Conservation (phyloP, 53 echinoderm and acorn worm species). For the Mesocentrotus franciscanus region DNA sequence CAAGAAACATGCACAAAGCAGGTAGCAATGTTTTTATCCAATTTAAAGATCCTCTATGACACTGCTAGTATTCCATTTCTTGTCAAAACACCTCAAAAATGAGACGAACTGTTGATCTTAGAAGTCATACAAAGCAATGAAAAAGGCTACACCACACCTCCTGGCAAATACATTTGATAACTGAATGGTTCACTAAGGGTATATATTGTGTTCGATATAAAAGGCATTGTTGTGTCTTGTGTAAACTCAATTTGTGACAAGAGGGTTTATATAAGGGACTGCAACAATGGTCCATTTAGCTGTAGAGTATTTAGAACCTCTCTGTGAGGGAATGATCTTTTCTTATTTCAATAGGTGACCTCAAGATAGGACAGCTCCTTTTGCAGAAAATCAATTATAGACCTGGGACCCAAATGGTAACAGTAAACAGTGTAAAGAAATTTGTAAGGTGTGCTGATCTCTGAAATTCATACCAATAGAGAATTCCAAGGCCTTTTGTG, state of each 20-base stretch:
- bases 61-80: background rate
- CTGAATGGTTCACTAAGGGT: background rate
- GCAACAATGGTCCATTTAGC: conserved; percentile 12
- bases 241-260: conserved; percentile 33
- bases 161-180: background rate
- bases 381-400: background rate
- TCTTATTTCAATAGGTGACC: conserved; percentile 20
- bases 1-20: background rate
- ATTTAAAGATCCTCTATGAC: background rate
- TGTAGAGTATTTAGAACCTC: background rate
- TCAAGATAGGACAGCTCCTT: conserved; percentile 9
- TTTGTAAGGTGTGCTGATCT: background rate
- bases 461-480: background rate
- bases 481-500: too few relatives aligned
- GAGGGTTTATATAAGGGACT: background rate
- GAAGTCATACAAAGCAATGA: background rate
- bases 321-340: background rate
- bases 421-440: background rate
- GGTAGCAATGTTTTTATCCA: background rate
- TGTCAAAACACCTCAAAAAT: background rate
- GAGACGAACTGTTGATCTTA: background rate
- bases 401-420: background rate
- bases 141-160: background rate
- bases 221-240: conserved; percentile 48
- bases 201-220: conserved; percentile 24